Base-by-base conservation (phyloP, 2,888 invertebrate genomes). In the Callyntrura sp. region DNA sequence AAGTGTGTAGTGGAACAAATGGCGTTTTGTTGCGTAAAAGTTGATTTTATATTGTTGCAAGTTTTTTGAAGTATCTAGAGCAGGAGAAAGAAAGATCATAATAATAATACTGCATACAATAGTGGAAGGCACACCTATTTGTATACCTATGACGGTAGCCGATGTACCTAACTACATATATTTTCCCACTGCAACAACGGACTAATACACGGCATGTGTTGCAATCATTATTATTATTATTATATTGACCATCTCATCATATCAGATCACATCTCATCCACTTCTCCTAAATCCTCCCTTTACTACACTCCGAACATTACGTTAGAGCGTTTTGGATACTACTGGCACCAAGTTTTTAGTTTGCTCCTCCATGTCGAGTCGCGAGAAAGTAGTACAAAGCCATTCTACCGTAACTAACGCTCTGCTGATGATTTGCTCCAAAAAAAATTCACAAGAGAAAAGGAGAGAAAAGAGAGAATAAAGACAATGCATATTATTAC, bases 191-290 rank as follows among this genome's bases (percentile, higher is more conserved):
- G 14, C 14, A 45, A 28, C 14, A 45, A 9, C 11, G 8, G 48
- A 6, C 48, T 76, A 83, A 83, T 83, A 68, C 78, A 62, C 65
- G 73, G 62, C 70, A 79, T 81, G 79, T 81, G 81, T 57, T 76
- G 76, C 85, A 48, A 87, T 87, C 86, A 87, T 87, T 82, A 82
- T 82, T 82, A 87, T 87, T 79, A 87, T 87, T 82, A 82, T 82
- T 82, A 78, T 85, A 85, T 87, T 87, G 86, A 87, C 79, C 86
- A 87, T 87, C 62, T 76, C 76, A 65, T 84, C 85, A 85, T 76
- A 85, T 76, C 76, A 43, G 14, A 84, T 70, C 57, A 62, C 65
- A 65, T 43, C 65, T 84, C 70, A 70, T 87, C 85, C 76, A 78
- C 78, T 85, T 85, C 65, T 78, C 55, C 20, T 35, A 73, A 78